phyloP scores from a whole-genome alignment of 2,888 invertebrate genomes.

The Chrysolina oricalcia region DNA sequence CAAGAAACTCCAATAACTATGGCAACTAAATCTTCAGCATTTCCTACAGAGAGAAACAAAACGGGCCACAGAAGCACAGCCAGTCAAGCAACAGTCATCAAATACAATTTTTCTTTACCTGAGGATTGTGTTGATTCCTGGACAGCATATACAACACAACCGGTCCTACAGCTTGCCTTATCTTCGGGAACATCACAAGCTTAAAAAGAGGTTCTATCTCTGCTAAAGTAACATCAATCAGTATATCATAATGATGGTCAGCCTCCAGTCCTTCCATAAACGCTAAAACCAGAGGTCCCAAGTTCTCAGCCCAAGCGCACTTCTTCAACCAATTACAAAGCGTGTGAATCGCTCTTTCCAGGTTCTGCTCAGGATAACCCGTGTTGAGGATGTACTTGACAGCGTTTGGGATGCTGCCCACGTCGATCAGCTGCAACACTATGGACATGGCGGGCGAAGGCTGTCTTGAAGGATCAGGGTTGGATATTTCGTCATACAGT shows the following conservation, averaged over 20 bases:
- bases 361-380: constrained; percentile 72
- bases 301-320: constrained; percentile 77
- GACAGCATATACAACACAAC: constrained; percentile 80
- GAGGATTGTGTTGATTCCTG: constrained; percentile 76
- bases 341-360: constrained; percentile 78
- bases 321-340: constrained; percentile 81
- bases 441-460: constrained; percentile 77
- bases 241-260: constrained; percentile 70
- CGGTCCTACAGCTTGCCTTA: constrained; percentile 75
- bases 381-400: constrained; percentile 71
- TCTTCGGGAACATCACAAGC: constrained; percentile 74
- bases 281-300: constrained; percentile 80
- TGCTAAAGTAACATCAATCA: constrained; percentile 77
- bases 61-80: too few species aligned
- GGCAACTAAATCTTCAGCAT: too few species aligned
- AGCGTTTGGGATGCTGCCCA: constrained; percentile 63
- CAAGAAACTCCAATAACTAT: too few species aligned
- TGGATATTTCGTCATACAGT: constrained; percentile 77
- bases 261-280: constrained; percentile 77
- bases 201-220: constrained; percentile 77
- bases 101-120: constrained; percentile 51
- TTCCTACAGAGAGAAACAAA: too few species aligned
- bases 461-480: constrained; percentile 72
- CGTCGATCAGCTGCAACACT: constrained; percentile 73
- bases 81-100: too few species aligned